Base-by-base conservation (phyloP, 2,797 vertebrate species). In the Sphenodon punctatus region DNA sequence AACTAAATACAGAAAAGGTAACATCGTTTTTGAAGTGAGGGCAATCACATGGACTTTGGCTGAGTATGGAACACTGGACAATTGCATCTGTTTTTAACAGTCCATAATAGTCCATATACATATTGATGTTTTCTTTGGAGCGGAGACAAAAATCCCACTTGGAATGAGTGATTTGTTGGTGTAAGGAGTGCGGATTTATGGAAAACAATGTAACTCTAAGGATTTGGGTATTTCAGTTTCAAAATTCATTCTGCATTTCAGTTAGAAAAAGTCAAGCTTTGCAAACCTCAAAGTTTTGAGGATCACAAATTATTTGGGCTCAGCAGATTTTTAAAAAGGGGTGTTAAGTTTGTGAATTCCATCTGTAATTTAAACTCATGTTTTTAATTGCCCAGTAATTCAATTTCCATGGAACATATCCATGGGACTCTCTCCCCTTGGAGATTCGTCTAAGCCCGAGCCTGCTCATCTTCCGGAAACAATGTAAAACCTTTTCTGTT, bases 211-310 rank as follows among this genome's bases (percentile, higher is more conserved):
- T 25, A 17, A 20, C 25, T 16, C 22, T 16, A 36, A 41, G 53
- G 49, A 48, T 19, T 60, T 64, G 64, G 7, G 14, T 68, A n/a
- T n/a, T n/a, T n/a, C n/a, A n/a, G n/a, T n/a, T n/a, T n/a, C n/a
- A n/a, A n/a, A n/a, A n/a, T n/a, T n/a, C n/a, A n/a, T n/a, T n/a
- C n/a, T n/a, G 2, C 0, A 0, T 56, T 27, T 15, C 61, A 66
- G 16, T 36, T 48, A 67, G 23, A 76, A 32, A 71, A 58, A 63
- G 70, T 10, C 34, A 74, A 38, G 55, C 19, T 67, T 89, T 51
- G 58, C 36, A 14, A 12, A 49, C 14, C 13, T 22, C n/a, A 27
- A 49, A 61, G 30, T 39, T 30, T 27, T 0, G 27, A 53, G 4
- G 8, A 10, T 58, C 41, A n/a, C n/a, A n/a, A n/a, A n/a, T n/a